Base-by-base conservation (phyloP, 2,797 vertebrate species). In the Pseudochirops cupreus region DNA sequence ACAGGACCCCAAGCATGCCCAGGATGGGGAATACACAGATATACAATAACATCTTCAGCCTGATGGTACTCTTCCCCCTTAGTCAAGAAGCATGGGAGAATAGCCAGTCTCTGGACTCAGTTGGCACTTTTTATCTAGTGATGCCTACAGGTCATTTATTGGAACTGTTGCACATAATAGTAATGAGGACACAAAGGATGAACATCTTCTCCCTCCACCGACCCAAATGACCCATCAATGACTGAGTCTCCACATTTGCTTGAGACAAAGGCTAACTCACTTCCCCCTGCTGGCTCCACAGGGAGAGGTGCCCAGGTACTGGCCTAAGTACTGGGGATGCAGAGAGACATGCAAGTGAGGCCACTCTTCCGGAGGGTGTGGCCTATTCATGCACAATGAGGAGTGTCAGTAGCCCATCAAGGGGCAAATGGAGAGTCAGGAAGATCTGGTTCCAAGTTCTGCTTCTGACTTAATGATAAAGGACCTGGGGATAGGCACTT, bases 41-140 rank as follows among this genome's bases (percentile, higher is more conserved):
- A 59, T 29, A 62, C 59, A 33, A 0, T 0, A 0, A 0, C 0
- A 0, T 1, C n/a, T 9, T 0, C 14, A 10, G 13, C 74, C 53
- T 0, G 16, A 12, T 46, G 0, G 6, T 28, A 11, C 33, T 39
- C 56, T 29, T n/a, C 26, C 0, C 0, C 53, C 21, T 18, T 13
- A 1, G 5, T 10, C 94, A 55, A 3, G 0, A 89, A 54, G 62
- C n/a, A 3, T 91, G n/a, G 0, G 50, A 89, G 29, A n/a, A 1
- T 0, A 4, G n/a, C 26, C 10, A 2, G 39, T 50, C 10, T n/a
- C 67, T 28, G 18, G 13, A 0, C 9, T 55, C 28, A 16, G 1
- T 4, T 1, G 57, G 92, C 0, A 0, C 9, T 5, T n/a, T n/a
- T 74, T 18, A 21, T 74, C 1, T 16, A n/a, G 31, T n/a, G 67